Base-by-base conservation (phyloP, 2,888 invertebrate species). In the Tiphia femorata region DNA sequence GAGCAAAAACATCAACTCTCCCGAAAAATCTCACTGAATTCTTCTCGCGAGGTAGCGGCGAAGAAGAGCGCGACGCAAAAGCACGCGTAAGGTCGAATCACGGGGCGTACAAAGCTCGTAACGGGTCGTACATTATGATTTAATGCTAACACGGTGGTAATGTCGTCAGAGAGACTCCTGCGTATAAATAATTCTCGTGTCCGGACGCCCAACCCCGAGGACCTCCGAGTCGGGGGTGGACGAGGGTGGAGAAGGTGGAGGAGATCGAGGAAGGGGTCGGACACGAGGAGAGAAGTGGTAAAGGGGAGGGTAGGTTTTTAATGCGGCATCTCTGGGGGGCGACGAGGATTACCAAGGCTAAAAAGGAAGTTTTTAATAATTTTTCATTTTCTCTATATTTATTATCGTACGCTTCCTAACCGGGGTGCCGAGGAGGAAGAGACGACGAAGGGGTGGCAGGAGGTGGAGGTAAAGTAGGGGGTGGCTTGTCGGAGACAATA, bases 281-380 rank as follows among this genome's bases (percentile, higher is more conserved):
- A 50, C 47, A 60, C 59, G 70, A 62, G 61, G 44, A 64, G 60
- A 62, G 65, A 47, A 47, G 51, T 44, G 56, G 51, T 23, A 56
- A 52, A 43, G 54, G 62, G 64, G 53, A 60, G 54, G 62, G 73
- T 72, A 70, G 76, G 73, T 77, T 82, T 82, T 82, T 83, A 83
- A 83, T 82, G 82, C 80, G 80, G 77, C 81, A 78, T 81, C 82
- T 82, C 82, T 80, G 76, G 80, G 77, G 78, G 77, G 79, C 80
- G 76, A 74, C 79, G 76, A 78, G 82, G 81, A 82, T 82, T 82
- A 82, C 81, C 78, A 76, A 78, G 80, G 80, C 78, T 81, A 82
- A 82, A 83, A 82, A 82, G 82, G 81, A 83, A 83, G 82, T 83
- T 83, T 83, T 82, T 82, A 81, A 82, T 83, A 83, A 83, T 83